These are phyloP conservation scores for Clamator glandarius DNA, from an alignment of 2,797 vertebrate species.

Conservation along the genomic window DNA sequence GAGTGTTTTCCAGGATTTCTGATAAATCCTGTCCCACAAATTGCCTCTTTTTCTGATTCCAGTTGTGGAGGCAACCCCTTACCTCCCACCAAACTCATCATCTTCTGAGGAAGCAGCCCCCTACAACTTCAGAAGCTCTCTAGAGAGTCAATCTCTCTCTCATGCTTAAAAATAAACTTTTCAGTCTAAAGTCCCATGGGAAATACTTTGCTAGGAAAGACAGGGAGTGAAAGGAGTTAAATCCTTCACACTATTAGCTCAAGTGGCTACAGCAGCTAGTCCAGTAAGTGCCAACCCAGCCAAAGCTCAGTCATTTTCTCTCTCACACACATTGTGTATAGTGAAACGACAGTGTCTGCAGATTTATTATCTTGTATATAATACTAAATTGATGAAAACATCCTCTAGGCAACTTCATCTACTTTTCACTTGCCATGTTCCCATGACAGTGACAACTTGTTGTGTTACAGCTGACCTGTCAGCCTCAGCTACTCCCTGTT, in stretches of 20 bases:
- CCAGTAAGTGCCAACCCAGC: slow-evolving; percentile 47
- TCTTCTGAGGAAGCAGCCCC: neutral
- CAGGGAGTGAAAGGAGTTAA: slow-evolving; percentile 40
- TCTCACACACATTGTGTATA: slow-evolving; percentile 8
- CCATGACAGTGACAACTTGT: slow-evolving; percentile 74
- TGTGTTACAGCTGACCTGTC: slow-evolving; percentile 72
- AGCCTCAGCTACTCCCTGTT: slow-evolving; percentile 63
- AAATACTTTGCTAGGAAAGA: slow-evolving; percentile 34
- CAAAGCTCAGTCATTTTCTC: slow-evolving; percentile 51
- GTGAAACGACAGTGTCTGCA: slow-evolving; percentile 50
- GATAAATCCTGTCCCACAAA: neutral
- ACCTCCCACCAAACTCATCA: neutral
- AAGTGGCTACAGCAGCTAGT: slow-evolving; percentile 56
- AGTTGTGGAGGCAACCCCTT: neutral
- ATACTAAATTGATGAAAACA: slow-evolving; percentile 72
- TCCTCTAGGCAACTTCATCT: slow-evolving; percentile 73
- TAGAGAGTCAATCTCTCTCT: neutral
- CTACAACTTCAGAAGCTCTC: neutral
- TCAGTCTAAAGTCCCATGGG: neutral
- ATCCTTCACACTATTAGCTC: slow-evolving; percentile 43
- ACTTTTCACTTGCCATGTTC: slow-evolving; percentile 70
- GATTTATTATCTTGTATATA: slow-evolving; percentile 72
- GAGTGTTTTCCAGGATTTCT: neutral
- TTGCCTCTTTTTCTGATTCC: neutral
- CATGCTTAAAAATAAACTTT: slow-evolving; percentile 46